phyloP scores from a whole-genome alignment of 2,113 vertebrate genomes.

The Rhineura floridana region DNA sequence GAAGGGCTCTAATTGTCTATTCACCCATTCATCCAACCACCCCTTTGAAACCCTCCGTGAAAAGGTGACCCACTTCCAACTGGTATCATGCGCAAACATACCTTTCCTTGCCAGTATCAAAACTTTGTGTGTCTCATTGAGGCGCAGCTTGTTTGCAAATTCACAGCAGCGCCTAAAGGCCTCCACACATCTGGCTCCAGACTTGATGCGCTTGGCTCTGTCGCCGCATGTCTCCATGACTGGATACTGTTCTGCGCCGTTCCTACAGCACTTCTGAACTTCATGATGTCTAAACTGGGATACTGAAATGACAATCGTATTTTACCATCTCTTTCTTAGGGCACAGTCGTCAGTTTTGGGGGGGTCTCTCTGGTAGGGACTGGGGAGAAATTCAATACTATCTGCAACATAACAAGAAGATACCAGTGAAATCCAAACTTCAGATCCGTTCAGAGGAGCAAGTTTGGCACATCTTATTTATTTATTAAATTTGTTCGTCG shows the following conservation, averaged over 20 bases:
- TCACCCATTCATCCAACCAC: background rate
- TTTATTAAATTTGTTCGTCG: too few species aligned
- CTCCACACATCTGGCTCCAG: background rate
- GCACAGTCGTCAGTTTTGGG: background rate
- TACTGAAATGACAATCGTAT: constrained; percentile 66
- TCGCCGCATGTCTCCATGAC: constrained; percentile 68
- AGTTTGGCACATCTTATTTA: too few species aligned
- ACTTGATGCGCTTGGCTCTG: background rate
- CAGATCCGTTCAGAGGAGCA: too few species aligned
- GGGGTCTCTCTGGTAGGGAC: background rate
- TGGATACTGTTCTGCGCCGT: constrained; percentile 69
- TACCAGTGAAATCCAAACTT: too few species aligned
- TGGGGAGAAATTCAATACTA: too few species aligned
- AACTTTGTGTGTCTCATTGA: background rate
- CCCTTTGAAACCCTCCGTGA: background rate
- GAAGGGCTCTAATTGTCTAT: too few species aligned
- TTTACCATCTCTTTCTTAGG: background rate
- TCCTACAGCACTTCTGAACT: constrained; percentile 66
- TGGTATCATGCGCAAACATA: constrained; percentile 42
- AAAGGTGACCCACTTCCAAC: background rate
- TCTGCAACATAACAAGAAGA: too few species aligned
- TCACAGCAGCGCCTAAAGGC: constrained; percentile 80
- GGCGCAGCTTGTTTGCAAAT: constrained; percentile 45
- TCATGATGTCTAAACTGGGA: background rate
- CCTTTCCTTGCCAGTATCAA: constrained; percentile 76